A percentile compares a stretch with the other conserved stretches of the same genome.
Conservation (phyloP, 2,113 vertebrate genomes). For the Aegithalos caudatus region DNA sequence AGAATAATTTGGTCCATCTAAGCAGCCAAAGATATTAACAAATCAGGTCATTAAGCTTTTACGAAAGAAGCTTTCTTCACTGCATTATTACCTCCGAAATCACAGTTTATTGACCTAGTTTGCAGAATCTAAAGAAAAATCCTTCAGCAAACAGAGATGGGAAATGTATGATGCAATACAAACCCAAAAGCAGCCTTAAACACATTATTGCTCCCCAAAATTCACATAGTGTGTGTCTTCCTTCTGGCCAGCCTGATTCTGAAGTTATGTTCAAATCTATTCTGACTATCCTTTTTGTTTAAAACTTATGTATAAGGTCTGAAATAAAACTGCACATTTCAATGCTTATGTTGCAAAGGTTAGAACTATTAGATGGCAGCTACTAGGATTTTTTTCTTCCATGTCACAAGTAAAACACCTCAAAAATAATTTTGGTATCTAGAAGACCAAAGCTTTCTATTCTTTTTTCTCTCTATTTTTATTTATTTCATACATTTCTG, state of each 20-base stretch:
- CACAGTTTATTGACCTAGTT: background rate
- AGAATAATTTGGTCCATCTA: background rate
- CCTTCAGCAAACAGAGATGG: background rate
- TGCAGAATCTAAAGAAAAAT: background rate
- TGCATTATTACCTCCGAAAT: background rate
- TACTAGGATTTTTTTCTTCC: background rate
- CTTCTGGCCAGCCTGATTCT: background rate
- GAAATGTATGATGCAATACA: background rate
- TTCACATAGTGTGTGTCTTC: accelerated
- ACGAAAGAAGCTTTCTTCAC: background rate
- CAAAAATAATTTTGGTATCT: background rate
- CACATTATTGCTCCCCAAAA: background rate
- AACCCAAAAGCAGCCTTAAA: background rate
- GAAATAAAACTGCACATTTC: background rate
- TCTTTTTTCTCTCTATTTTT: too few relatives aligned
- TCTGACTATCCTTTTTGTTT: background rate
- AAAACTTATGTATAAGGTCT: background rate
- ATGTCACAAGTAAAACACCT: background rate
- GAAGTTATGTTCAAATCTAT: background rate
- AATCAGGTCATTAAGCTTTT: background rate
- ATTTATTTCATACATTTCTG: background rate
- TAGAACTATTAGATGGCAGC: background rate
- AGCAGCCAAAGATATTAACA: background rate
- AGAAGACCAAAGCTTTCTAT: background rate
- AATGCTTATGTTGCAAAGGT: background rate